Evolutionary conservation across 2,888 invertebrate genomes (phyloP).

Genomic region (Lasioglossum malachurum): DNA sequence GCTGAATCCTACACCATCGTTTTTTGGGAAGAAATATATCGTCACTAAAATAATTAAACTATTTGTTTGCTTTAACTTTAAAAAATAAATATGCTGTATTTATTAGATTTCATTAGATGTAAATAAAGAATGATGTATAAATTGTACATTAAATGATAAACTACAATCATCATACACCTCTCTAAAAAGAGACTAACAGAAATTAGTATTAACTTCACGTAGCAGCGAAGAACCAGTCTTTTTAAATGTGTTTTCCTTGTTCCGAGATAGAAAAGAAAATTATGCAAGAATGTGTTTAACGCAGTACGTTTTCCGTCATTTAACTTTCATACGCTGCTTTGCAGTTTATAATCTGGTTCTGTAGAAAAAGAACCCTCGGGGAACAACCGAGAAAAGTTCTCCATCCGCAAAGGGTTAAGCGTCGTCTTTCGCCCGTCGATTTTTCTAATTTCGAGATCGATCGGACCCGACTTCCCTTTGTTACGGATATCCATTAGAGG

Average conservation of each 20-base stretch:
- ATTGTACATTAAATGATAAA: too few species aligned
- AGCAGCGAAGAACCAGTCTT: neutral
- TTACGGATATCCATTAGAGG: conserved; percentile 26
- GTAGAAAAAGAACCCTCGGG: neutral
- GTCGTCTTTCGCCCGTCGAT: neutral
- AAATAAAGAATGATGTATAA: too few species aligned
- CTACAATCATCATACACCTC: too few species aligned
- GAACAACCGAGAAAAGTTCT: neutral
- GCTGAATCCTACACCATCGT: too few species aligned
- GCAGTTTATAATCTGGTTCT: neutral
- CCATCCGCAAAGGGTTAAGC: neutral
- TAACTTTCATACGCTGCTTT: neutral
- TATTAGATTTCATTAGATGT: too few species aligned
- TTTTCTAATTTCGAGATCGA: neutral
- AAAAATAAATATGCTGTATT: too few species aligned
- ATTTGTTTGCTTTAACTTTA: too few species aligned
- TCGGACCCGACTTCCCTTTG: conserved; percentile 3
- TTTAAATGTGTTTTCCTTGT: neutral
- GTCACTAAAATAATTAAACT: too few species aligned
- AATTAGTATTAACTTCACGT: neutral
- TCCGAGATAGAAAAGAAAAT: neutral
- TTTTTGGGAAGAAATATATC: too few species aligned
- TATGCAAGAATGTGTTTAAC: neutral
- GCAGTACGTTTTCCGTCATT: neutral
- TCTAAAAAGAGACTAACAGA: neutral